Conservation (phyloP, 2,113 vertebrate genomes). For the human region DNA sequence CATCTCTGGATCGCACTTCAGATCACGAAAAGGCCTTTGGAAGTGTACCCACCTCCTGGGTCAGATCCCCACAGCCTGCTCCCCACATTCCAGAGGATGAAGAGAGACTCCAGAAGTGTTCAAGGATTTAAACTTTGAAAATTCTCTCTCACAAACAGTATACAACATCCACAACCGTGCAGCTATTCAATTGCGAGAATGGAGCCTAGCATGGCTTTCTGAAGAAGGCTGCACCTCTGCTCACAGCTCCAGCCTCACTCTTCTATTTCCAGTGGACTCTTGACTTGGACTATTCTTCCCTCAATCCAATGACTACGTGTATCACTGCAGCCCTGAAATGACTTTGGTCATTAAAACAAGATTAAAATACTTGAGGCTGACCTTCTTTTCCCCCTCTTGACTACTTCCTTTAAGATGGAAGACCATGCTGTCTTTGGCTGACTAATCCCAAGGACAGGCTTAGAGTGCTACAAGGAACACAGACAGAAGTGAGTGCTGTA, state of each 20-base stretch:
- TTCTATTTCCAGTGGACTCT: neutral
- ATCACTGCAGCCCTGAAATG: neutral
- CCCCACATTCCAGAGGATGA: neutral
- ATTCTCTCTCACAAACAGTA: neutral
- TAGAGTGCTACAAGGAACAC: neutral
- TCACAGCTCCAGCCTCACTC: neutral
- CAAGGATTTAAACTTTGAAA: neutral
- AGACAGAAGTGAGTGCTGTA: neutral
- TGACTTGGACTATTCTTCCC: neutral
- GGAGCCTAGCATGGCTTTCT: too few species aligned
- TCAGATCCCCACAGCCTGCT: neutral
- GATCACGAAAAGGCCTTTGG: neutral
- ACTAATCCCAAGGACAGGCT: neutral
- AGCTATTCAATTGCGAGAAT: neutral
- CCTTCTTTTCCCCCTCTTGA: neutral
- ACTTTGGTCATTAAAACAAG: constrained; percentile 30
- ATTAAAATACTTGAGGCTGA: neutral
- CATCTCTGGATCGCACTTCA: neutral
- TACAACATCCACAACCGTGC: fast-evolving
- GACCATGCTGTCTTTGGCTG: neutral
- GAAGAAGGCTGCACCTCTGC: neutral
- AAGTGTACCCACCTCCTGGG: fast-evolving
- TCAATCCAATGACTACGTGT: neutral
- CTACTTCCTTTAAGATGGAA: constrained; percentile 3
- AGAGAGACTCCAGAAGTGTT: neutral